Evolutionary conservation across 2,888 invertebrate genomes (phyloP).

Genomic region (Galerucella calmariensis): DNA sequence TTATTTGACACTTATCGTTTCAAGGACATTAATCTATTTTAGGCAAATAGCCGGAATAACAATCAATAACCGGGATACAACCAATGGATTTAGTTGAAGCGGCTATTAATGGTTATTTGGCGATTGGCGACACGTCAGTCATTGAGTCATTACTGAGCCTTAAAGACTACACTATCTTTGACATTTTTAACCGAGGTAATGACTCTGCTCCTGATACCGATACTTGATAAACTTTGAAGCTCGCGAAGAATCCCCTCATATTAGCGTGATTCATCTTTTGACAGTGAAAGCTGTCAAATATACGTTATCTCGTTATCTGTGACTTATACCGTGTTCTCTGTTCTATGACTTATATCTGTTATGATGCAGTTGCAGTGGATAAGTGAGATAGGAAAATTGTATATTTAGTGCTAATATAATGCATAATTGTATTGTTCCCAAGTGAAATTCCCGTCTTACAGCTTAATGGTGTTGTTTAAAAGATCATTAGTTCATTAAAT

Average conservation of each 20-base stretch:
- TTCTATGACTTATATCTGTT: background rate
- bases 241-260: background rate
- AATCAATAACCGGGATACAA: too few species aligned
- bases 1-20: background rate
- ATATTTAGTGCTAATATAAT: conserved; percentile 11
- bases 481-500: conserved; percentile 28
- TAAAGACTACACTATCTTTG: too few species aligned
- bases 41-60: too few species aligned
- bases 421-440: conserved; percentile 11
- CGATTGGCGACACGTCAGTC: too few species aligned
- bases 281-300: conserved; percentile 16
- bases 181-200: too few species aligned
- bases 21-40: too few species aligned
- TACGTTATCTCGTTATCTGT: background rate
- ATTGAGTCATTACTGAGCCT: too few species aligned
- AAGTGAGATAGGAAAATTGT: conserved; percentile 7
- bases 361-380: conserved; percentile 20
- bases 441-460: conserved; percentile 3
- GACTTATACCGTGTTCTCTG: background rate
- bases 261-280: conserved; percentile 18
- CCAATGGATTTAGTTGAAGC: too few species aligned
- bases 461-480: conserved; percentile 18
- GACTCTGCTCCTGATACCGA: too few species aligned
- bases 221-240: background rate
- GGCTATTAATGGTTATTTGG: too few species aligned